Evolutionary conservation across 2,888 invertebrate genomes (phyloP), one percentile per base, ranked within the genome.

Genomic region (Lithophane leautieri): DNA sequence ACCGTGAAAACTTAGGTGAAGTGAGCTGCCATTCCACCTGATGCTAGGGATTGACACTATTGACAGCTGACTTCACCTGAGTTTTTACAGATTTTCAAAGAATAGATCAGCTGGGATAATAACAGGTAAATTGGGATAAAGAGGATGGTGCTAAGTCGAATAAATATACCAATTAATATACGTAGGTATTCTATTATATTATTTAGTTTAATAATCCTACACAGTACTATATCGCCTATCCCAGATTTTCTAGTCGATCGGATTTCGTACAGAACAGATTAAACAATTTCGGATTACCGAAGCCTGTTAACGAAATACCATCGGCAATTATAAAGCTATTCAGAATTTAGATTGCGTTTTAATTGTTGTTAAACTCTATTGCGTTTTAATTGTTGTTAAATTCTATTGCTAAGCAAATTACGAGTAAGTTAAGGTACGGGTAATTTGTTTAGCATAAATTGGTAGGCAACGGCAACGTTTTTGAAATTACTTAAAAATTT

Each of bases 291-390:
- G 56, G 58, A 67, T 83, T 65, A 83, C 66, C 66, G 47, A 80
- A 86, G 65, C 69, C 81, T 74, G 81, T 84, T 81, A 82, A 44
- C 75, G 28, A 73, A 82, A 84, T 79, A 78, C 85, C 69, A 70
- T 66, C 50, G 72, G 56, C 79, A 79, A 85, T 88, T 88, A 81
- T 74, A 79, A 87, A 87, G 82, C 86, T 85, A 86, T 86, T 88
- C 73, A 67, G 76, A 85, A 81, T 86, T 84, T 88, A 79, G 81
- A 88, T 87, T 88, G 79, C 74, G 62, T 88, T 88, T 84, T 82
- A 87, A 88, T 86, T 86, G 86, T 81, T 84, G n/a, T n/a, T n/a
- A n/a, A n/a, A n/a, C n/a, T n/a, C n/a, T n/a, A 88, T 87, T 88
- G 79, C 74, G 62, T 88, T 88, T 84, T 82, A 87, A 88, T 86